Evolutionary conservation across 2,888 invertebrate species (phyloP).

Genomic region (Periphyllus acericola): DNA sequence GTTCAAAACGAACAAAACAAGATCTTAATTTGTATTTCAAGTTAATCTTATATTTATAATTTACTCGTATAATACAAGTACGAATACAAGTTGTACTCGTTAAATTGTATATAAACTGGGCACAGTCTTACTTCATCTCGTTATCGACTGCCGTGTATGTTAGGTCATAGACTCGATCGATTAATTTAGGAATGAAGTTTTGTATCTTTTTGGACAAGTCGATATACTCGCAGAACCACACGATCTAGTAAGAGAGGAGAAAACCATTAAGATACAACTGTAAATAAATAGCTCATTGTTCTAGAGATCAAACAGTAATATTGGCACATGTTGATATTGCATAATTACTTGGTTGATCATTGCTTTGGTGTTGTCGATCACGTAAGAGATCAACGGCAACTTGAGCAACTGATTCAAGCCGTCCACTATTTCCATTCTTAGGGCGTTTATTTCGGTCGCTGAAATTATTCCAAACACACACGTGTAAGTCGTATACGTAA

Average conservation of each 20-base stretch:
- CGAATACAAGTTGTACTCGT: no score
- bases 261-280: neutral
- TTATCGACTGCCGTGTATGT: slow-evolving; percentile 83
- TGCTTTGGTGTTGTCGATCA: slow-evolving; percentile 72
- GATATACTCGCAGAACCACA: slow-evolving; percentile 82
- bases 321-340: neutral
- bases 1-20: no score
- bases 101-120: no score
- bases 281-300: neutral
- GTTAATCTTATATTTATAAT: no score
- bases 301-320: neutral
- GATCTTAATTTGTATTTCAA: no score
- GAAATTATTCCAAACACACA: slow-evolving; percentile 47
- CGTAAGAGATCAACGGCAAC: slow-evolving; percentile 72
- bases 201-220: slow-evolving; percentile 78
- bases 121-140: slow-evolving; percentile 75
- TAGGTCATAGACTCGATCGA: slow-evolving; percentile 77
- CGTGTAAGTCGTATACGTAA: neutral
- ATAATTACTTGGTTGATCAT: slow-evolving; percentile 71
- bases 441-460: slow-evolving; percentile 72
- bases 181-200: slow-evolving; percentile 74
- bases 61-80: no score
- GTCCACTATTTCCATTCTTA: slow-evolving; percentile 73
- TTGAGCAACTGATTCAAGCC: slow-evolving; percentile 74
- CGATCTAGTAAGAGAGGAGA: slow-evolving; percentile 63